phyloP scores from a whole-genome alignment of 2,888 invertebrate genomes.

The Tetragnatha montana region DNA sequence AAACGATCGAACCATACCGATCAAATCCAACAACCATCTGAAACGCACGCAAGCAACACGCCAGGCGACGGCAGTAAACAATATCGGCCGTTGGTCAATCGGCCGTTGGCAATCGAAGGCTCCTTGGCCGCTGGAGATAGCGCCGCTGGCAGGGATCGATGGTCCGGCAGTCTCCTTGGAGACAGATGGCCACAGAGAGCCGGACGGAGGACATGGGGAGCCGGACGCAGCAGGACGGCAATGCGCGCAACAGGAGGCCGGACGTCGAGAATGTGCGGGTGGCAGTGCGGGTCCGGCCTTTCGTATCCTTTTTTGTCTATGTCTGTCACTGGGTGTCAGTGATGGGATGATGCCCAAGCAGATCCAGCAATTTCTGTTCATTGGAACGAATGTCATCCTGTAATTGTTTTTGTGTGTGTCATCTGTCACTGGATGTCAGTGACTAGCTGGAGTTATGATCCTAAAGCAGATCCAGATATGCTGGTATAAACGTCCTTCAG shows the following conservation, averaged over 20 bases:
- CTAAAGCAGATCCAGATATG: too few relatives aligned
- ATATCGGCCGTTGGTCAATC: conserved; percentile 36
- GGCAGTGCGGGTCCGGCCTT: conserved; percentile 80
- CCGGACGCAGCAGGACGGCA: conserved; percentile 24
- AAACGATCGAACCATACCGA: not conserved
- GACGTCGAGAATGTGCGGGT: conserved; percentile 78
- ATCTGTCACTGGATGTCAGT: too few relatives aligned
- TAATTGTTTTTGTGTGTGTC: too few relatives aligned
- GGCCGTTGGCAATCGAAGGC: conserved; percentile 23
- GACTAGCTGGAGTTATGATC: too few relatives aligned
- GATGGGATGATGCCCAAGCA: too few relatives aligned
- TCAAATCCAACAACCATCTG: not conserved
- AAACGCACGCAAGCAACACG: conserved; percentile 25
- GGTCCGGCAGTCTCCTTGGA: conserved; percentile 49
- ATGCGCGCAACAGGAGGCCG: conserved; percentile 67
- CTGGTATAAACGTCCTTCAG: too few relatives aligned
- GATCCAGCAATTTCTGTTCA: too few relatives aligned
- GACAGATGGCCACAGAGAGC: conserved; percentile 47
- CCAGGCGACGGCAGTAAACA: conserved; percentile 12
- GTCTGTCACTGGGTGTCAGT: not conserved
- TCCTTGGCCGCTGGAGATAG: conserved; percentile 26
- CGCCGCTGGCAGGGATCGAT: conserved; percentile 35
- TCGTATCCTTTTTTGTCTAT: conserved; percentile 75
- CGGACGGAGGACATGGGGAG: conserved; percentile 31
- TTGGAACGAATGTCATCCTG: too few relatives aligned